Percentiles rank a stretch among this genome's conserved stretches.
Conservation (phyloP, 2,797 vertebrate genomes). For the Apogon talboti region DNA sequence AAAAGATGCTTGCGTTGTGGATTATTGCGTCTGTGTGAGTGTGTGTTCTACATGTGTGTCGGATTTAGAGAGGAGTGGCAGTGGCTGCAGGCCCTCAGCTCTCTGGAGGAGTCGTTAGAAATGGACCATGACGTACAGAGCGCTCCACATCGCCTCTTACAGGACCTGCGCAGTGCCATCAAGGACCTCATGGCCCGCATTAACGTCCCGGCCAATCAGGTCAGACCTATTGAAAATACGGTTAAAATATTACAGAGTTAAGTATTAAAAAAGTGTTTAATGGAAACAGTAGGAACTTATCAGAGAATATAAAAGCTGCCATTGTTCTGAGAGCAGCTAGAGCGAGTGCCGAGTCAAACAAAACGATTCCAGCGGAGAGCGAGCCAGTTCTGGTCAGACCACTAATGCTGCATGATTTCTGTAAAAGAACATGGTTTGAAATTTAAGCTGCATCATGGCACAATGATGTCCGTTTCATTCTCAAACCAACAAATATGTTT, state of each 20-base stretch:
- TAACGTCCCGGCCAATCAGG: slow-evolving; percentile 89
- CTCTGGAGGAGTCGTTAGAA: slow-evolving; percentile 80
- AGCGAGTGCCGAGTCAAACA: slow-evolving; percentile 29
- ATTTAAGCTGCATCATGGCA: slow-evolving; percentile 34
- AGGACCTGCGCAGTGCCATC: slow-evolving; percentile 88
- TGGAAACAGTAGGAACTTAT: slow-evolving; percentile 35
- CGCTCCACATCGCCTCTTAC: slow-evolving; percentile 84
- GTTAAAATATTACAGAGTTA: no score
- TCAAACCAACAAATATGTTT: slow-evolving; percentile 25
- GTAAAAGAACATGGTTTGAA: slow-evolving; percentile 56
- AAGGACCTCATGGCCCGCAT: slow-evolving; percentile 89
- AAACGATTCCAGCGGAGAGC: slow-evolving; percentile 46
- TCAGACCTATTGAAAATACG: slow-evolving; percentile 52
- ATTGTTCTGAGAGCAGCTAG: slow-evolving; percentile 43
- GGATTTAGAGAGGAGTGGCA: slow-evolving; percentile 92
- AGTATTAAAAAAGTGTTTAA: no score
- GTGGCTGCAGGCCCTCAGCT: slow-evolving; percentile 89
- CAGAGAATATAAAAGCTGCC: slow-evolving; percentile 6
- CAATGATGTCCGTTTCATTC: slow-evolving; percentile 39
- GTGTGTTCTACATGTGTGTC: background rate
- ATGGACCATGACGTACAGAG: slow-evolving; percentile 81
- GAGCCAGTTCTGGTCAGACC: slow-evolving; percentile 64
- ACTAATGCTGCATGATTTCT: slow-evolving; percentile 65
- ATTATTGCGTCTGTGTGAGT: background rate
- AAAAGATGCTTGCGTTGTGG: background rate